Base-by-base conservation (phyloP, 1,140 invertebrate species). In the Drosophila orena region DNA sequence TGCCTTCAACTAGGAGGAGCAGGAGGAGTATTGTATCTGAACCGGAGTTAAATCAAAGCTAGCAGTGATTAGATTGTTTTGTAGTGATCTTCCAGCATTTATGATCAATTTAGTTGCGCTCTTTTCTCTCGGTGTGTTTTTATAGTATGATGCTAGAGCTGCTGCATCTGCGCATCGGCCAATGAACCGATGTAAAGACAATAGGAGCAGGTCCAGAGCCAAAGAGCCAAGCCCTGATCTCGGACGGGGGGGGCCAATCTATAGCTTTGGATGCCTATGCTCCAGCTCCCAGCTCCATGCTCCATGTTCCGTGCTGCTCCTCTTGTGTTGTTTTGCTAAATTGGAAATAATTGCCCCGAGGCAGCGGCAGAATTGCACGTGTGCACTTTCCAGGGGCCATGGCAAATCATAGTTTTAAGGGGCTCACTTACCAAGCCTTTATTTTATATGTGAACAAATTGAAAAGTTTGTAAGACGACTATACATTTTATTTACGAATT, bases 321-420 rank as follows among this genome's bases (percentile, higher is more conserved):
- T 46, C 49, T 62, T 66, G 64, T 72, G 79, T 84, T 89, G 84
- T 88, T 73, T 83, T 74, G 84, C 84, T 88, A 88, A 88, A 88
- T 88, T 88, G 84, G 84, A 88, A 89, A 88, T 88, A 88, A 88
- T 88, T 88, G 84, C 84, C 72, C 77, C 64, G 69, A 53, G 56
- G 79, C 81, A 65, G 69, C 49, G 68, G 72, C 74, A 77, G 55
- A 85, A 89, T 89, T 89, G 79, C 84, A 89, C 84, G 84, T 89
- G 84, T 88, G 84, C 84, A 83, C 47, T 61, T 78, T 74, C 62
- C 60, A 62, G 60, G 38, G 57, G 49, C 77, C 69, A 34, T 52
- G 68, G 15, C 37, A 15, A 22, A 14, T 46, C 38, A 24, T 61
- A 61, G 35, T 64, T 64, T 59, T 17, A 17, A 35, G 15, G 42